Conservation (phyloP, 2,113 vertebrate species). For the Larimichthys polyactis region DNA sequence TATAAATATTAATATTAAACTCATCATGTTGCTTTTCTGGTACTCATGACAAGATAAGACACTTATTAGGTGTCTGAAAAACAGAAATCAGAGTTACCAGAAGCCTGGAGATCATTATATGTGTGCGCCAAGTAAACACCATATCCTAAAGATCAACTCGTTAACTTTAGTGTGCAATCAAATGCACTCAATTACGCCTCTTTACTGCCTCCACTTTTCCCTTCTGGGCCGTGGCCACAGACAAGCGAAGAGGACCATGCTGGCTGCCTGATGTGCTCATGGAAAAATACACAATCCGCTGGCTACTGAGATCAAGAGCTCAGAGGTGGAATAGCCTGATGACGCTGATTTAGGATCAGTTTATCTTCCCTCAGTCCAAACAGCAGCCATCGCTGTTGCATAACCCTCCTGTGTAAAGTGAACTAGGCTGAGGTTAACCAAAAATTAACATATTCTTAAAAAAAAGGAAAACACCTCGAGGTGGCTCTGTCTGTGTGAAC, state of each 20-base stretch:
- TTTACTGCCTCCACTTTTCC: constrained; percentile 28
- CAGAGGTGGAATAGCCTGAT: constrained; percentile 20
- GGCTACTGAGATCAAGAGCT: constrained; percentile 34
- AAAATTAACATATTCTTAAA: constrained; percentile 26
- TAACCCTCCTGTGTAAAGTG: constrained; percentile 3
- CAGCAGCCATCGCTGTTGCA: constrained; percentile 16
- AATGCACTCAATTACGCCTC: constrained; percentile 3
- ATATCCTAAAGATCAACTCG: neutral
- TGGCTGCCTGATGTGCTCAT: constrained; percentile 34
- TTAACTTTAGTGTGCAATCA: neutral
- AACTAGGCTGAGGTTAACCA: constrained; percentile 19
- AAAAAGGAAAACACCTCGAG: constrained; percentile 1
- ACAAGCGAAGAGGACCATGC: constrained; percentile 11
- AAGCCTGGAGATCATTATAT: neutral
- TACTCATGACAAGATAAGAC: neutral
- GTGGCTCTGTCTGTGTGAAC: neutral
- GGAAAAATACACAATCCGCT: constrained; percentile 53
- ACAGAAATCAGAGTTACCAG: neutral
- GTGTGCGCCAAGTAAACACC: constrained; percentile 3
- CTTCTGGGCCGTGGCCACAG: constrained; percentile 18
- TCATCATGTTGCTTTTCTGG: neutral
- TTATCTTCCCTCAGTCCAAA: constrained; percentile 21
- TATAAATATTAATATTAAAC: neutral
- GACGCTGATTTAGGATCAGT: constrained; percentile 51
- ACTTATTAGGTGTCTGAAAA: neutral